These are phyloP conservation scores for Trinectes maculatus DNA, from an alignment of 2,113 vertebrate genomes.

Conservation along the genomic window DNA sequence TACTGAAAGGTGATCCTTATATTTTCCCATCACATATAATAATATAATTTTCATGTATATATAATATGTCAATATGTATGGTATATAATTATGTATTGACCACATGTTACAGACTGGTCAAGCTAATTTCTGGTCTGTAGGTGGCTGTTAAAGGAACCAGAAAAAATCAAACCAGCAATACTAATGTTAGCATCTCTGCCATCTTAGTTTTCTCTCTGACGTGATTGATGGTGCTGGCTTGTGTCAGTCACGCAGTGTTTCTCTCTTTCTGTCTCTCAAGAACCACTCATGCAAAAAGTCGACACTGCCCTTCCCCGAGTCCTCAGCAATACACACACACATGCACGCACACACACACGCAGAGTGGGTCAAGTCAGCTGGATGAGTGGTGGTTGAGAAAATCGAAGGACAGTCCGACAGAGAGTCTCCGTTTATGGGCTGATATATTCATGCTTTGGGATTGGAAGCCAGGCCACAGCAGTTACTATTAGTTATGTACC, in stretches of 20 bases:
- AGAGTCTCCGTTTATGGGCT: not conserved
- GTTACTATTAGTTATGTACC: constrained; percentile 39
- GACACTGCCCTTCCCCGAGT: not conserved
- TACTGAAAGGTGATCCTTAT: not conserved
- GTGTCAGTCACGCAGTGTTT: too few relatives aligned
- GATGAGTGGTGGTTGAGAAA: not conserved
- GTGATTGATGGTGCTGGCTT: not conserved
- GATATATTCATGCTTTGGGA: constrained; percentile 44
- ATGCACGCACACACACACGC: too few relatives aligned
- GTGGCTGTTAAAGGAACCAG: too few relatives aligned
- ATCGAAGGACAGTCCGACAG: not conserved
- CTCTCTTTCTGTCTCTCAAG: not conserved
- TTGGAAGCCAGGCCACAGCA: constrained; percentile 12
- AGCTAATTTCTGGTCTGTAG: too few relatives aligned
- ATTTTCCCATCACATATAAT: too few relatives aligned
- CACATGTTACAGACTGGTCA: not conserved
- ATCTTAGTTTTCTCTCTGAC: too few relatives aligned
- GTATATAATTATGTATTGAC: not conserved
- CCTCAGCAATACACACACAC: not conserved
- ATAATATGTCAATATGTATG: not conserved
- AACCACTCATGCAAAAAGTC: not conserved
- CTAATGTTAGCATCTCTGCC: too few relatives aligned
- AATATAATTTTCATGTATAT: not conserved
- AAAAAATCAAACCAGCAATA: too few relatives aligned
- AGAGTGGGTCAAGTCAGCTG: not conserved